Base-by-base conservation (phyloP, 2,113 vertebrate genomes). In the Bostrychus sinensis region DNA sequence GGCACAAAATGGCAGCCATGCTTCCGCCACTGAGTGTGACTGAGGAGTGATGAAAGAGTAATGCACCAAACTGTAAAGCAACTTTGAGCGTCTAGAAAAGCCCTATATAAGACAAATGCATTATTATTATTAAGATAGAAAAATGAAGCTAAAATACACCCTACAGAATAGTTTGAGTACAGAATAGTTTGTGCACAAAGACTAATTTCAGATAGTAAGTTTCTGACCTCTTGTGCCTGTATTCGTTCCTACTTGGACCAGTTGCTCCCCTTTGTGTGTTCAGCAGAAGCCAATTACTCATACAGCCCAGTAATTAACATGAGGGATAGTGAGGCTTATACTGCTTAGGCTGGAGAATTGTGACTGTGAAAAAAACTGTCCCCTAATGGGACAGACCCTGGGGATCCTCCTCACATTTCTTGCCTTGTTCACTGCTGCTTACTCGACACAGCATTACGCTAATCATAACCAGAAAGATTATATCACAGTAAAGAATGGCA, bases 281-380 rank as follows among this genome's bases (percentile, higher is more conserved):
- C 72, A 67, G 51, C 46, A 76, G 46, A 23, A 84, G 55, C 62
- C 75, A 75, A 81, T 87, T 86, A 79, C 75, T 86, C 61, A 59
- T 4, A 48, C 43, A 61, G 50, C 63, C 34, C 42, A 45, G 76
- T 86, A 84, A 89, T 88, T 88, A 88, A 73, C 78, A 75, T 34
- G 72, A 78, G 62, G 61, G 58, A 83, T 62, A 56, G 65, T 17
- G 51, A 68, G 69, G 62, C 46, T 70, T 74, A 79, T 53, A 72
- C 73, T 45, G 66, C 69, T 58, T 48, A 78, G 45, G 66, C 71
- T 45, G 4, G 45, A 74, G 70, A 60, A 69, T 41, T 53, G 63
- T 82, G 63, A 85, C 76, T n/a, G n/a, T n/a, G n/a, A 82, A 61
- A 30, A 67, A 84, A 67, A 79, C 64, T 39, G 48, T 60, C 67